Base-by-base conservation (phyloP, 1,140 invertebrate species). In the Megalopta genalis region DNA sequence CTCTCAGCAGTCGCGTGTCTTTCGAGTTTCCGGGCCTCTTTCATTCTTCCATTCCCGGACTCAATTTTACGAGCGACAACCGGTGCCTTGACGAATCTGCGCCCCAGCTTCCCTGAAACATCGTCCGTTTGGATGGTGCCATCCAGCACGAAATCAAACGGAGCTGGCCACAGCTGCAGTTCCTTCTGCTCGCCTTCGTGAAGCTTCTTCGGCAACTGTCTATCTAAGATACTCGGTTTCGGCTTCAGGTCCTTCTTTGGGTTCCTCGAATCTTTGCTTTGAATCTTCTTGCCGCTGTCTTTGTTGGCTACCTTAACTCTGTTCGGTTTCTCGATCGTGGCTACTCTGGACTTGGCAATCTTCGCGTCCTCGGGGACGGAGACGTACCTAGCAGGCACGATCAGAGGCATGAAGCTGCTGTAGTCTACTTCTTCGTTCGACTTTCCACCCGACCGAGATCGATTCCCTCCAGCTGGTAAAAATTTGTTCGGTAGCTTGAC, bases 71-170 rank as follows among this genome's bases (percentile, higher is more conserved):
- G 10, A 52, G 7, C 39, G 27, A 0, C 18, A 42, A 37, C 10
- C 10, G 54, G 27, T 8, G 46, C 0, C 3, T 70, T 63, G 2
- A 18, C 7, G 4, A 39, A 5, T 14, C 10, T 6, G 32, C 12
- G 59, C 10, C 16, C 14, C 0, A 21, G 18, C 9, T 25, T 71
- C 12, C 0, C 37, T 4, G 67, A 39, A 23, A 62, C 14, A 21
- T 65, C n/a, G 49, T 81, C 83, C 0, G 69, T 73, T 14, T 84
- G 85, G 64, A 85, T 81, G 0, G 85, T 85, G 16, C 85, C 81
- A 21, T 91, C 91, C 18, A 86, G 87, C 4, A 85, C 76, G n/a
- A 88, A 88, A 46, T 93, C 91, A 46, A 90, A 92, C 0, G 90
- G 88, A 10, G 89, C 81, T 2, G 91, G 91, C 80, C 90, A 91